These are phyloP conservation scores for Palloptera scutellata DNA, from an alignment of 2,888 invertebrate species.

Conservation along the genomic window DNA sequence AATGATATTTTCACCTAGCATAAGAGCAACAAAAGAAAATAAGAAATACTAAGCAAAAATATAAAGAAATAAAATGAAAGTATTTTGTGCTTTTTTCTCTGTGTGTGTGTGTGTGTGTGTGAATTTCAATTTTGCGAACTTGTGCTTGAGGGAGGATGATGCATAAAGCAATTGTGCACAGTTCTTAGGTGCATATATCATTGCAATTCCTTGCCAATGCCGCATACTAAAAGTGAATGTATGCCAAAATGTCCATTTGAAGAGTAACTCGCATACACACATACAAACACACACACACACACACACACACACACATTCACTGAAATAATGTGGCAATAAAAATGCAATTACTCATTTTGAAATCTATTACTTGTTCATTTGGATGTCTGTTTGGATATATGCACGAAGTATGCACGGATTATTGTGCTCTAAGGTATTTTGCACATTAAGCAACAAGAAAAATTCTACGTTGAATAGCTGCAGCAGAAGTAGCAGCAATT, in stretches of 20 bases:
- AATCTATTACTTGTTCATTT: constrained; percentile 2
- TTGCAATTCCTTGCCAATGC: neutral
- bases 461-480: neutral
- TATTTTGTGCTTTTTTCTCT: too few species aligned
- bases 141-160: constrained; percentile 2
- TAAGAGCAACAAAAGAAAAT: neutral
- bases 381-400: neutral
- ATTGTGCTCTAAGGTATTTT: neutral
- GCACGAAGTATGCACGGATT: neutral
- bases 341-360: constrained; percentile 18
- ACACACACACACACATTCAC: constrained; percentile 22
- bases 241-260: constrained; percentile 13
- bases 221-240: neutral
- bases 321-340: constrained; percentile 20
- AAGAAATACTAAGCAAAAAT: neutral
- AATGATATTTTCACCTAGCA: neutral
- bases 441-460: neutral
- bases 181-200: neutral
- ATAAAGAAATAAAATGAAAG: too few species aligned
- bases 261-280: constrained; percentile 7
- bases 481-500: neutral
- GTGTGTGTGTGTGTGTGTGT: too few species aligned
- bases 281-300: constrained; percentile 20
- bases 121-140: neutral
- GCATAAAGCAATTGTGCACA: neutral